These are phyloP conservation scores for Yponomeuta cagnagella DNA, from an alignment of 2,888 invertebrate genomes.

Conservation along the genomic window DNA sequence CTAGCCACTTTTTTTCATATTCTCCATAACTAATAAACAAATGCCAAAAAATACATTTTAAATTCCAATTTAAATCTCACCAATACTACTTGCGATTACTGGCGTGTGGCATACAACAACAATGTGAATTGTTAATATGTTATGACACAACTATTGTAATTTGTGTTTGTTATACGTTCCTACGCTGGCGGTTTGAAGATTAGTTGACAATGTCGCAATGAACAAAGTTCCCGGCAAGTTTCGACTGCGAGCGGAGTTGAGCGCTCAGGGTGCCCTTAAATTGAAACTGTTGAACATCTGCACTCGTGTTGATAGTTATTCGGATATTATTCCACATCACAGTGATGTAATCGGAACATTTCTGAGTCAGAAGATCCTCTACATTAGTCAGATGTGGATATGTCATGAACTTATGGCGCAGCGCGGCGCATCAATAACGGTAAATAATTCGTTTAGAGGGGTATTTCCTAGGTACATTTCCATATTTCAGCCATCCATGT, in stretches of 20 bases:
- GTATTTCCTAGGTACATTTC: neutral
- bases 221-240: constrained; percentile 56
- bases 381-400: neutral
- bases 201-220: constrained; percentile 63
- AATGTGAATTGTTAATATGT: constrained; percentile 27
- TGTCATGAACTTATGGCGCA: too few relatives aligned
- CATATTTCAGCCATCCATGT: neutral
- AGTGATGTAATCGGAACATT: neutral
- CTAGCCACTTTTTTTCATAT: too few relatives aligned
- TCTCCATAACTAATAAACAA: too few relatives aligned
- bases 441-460: too few relatives aligned
- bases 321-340: constrained; percentile 6
- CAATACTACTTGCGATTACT: neutral
- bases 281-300: constrained; percentile 43
- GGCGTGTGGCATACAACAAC: constrained; percentile 8
- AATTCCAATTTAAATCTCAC: neutral
- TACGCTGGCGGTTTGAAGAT: constrained; percentile 39
- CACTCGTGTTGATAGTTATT: constrained; percentile 11
- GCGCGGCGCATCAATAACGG: too few relatives aligned
- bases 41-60: neutral
- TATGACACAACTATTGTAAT: constrained; percentile 23
- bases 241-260: constrained; percentile 46
- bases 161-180: constrained; percentile 39
- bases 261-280: constrained; percentile 61
- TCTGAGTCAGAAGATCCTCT: neutral